Evolutionary conservation across 1,140 invertebrate species (phyloP), one percentile per base, ranked within the genome.

Genomic region (Listronotus oregonensis): DNA sequence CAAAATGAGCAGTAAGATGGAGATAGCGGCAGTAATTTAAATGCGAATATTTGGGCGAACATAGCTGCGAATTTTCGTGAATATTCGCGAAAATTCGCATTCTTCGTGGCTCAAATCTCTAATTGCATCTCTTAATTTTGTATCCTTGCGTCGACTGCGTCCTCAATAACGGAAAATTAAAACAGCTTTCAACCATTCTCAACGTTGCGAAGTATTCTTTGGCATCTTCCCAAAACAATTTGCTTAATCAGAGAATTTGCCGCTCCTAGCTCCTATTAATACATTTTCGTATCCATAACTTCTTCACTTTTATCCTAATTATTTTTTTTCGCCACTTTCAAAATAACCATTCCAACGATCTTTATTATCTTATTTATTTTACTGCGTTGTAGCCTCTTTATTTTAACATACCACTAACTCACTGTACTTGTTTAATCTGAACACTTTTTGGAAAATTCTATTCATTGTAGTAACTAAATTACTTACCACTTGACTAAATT

Each of bases 191-290:
- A 44, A 49, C 10, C 49, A 62, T 62, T 62, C 60, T 52, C 47
- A 62, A 62, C 5, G 59, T 62, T 40, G 9, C 32, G 14, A 52
- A 52, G 49, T 62, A 62, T 62, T 62, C 27, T 52, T 32, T 55
- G 18, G 49, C 47, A 67, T 55, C 58, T 67, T 67, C 64, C 27
- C n/a, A 64, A 62, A 27, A 39, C 37, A 47, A 31, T 21, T 49
- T 49, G 8, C 46, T 49, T 49, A 4, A 49, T 5, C 8, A 63
- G 59, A 46, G 44, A 64, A 55, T 67, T 64, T n/a, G 65, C 65
- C 54, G 65, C 60, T 55, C 65, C 65, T 64, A 67, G 27, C 65
- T 67, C 65, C 60, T 55, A 64, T 54, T 43, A 46, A 67, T 67
- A 43, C 59, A 21, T 49, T 21, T 21, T 49, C 15, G 46, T 31